A percentile compares a stretch with the other conserved stretches of the same genome.
Conservation (phyloP, 2,797 vertebrate species). For the Gouania willdenowi region DNA sequence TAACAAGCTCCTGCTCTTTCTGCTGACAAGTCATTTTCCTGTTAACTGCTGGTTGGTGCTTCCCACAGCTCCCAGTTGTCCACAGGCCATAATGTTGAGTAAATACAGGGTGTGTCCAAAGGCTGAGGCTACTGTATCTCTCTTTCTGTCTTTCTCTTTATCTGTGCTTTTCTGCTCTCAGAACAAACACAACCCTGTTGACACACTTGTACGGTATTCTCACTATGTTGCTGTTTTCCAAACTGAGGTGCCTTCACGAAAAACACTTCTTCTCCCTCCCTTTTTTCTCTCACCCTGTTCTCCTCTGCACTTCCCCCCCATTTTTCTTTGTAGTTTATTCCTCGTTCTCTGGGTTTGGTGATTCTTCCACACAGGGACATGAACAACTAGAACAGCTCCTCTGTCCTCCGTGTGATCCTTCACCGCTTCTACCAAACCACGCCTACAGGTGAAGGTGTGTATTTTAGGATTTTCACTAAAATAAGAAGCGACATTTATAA, state of each 20-base stretch:
- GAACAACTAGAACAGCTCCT: slow-evolving; percentile 56
- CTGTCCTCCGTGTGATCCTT: slow-evolving; percentile 58
- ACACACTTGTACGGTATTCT: slow-evolving; percentile 46
- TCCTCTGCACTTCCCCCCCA: not conserved
- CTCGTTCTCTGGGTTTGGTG: slow-evolving; percentile 53
- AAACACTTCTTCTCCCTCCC: slow-evolving; percentile 12
- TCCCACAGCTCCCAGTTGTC: slow-evolving; percentile 15
- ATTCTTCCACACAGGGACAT: slow-evolving; percentile 64
- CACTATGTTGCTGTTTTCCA: slow-evolving; percentile 55
- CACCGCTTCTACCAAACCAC: slow-evolving; percentile 63
- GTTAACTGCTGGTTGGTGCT: slow-evolving; percentile 27
- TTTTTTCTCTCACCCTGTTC: not conserved
- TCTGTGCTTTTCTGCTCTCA: slow-evolving; percentile 19
- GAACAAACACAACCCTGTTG: slow-evolving; percentile 29
- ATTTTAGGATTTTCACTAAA: slow-evolving; percentile 21
- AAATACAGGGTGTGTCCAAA: slow-evolving; percentile 62
- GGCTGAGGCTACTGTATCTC: slow-evolving; percentile 28
- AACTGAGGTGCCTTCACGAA: slow-evolving; percentile 13
- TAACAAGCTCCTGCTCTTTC: slow-evolving; percentile 1
- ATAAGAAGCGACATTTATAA: no score
- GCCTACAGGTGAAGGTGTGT: slow-evolving; percentile 67
- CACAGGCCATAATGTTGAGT: slow-evolving; percentile 35
- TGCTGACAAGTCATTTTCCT: slow-evolving; percentile 26
- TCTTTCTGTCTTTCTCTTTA: slow-evolving; percentile 12
- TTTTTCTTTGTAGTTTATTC: slow-evolving; percentile 42